Evolutionary conservation across 2,113 vertebrate species (phyloP).

Genomic region (Equus przewalskii): DNA sequence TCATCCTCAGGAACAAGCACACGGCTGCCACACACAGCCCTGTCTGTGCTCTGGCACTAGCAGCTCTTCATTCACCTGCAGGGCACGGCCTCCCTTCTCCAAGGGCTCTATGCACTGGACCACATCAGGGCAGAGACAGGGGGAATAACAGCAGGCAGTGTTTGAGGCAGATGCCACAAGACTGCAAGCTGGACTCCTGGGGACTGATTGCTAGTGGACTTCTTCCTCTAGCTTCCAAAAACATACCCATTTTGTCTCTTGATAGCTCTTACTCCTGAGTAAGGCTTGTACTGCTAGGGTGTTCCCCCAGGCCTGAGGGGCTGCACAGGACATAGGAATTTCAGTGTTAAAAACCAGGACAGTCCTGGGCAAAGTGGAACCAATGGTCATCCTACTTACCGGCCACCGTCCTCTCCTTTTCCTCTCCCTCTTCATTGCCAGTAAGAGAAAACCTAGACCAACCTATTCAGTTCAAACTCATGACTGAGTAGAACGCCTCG

Average conservation of each 20-base stretch:
- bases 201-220: background rate
- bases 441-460: background rate
- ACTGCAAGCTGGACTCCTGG: background rate
- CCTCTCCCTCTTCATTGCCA: background rate
- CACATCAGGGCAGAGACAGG: background rate
- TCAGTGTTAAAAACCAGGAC: background rate
- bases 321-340: background rate
- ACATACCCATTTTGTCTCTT: background rate
- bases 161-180: background rate
- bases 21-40: constrained; percentile 54
- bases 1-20: constrained; percentile 78
- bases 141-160: background rate
- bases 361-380: background rate
- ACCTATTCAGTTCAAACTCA: background rate
- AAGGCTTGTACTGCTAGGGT: background rate
- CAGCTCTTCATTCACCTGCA: constrained; percentile 27
- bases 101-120: constrained; percentile 17
- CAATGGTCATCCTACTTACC: accelerated
- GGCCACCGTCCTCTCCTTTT: background rate
- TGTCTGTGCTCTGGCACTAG: constrained; percentile 31
- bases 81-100: background rate
- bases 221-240: background rate
- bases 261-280: background rate
- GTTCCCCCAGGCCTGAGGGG: background rate
- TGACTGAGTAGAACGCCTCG: background rate